These are phyloP conservation scores for Piprites chloris DNA, from an alignment of 2,113 vertebrate genomes.

Conservation along the genomic window DNA sequence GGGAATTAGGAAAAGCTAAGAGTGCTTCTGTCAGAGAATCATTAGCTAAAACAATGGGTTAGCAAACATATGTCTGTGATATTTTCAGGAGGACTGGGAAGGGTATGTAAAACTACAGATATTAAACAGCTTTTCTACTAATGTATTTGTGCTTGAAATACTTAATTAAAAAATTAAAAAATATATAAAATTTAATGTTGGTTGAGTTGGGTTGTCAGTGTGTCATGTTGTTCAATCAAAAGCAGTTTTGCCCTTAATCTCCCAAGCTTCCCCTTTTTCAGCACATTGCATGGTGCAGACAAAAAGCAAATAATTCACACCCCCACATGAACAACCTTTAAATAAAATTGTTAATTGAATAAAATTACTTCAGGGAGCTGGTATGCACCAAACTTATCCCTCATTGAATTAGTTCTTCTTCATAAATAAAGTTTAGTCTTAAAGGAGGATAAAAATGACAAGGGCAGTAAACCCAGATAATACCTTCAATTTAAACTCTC, in stretches of 20 bases:
- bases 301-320: not conserved
- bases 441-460: slow-evolving; percentile 36
- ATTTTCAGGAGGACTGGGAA: not conserved
- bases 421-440: slow-evolving; percentile 17
- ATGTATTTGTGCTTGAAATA: not conserved
- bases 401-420: slow-evolving; percentile 3
- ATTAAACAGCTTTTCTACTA: not conserved
- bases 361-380: not conserved
- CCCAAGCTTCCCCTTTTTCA: not conserved
- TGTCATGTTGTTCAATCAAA: not conserved
- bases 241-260: not conserved
- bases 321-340: not conserved
- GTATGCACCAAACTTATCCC: not conserved
- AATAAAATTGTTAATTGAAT: slow-evolving; percentile 19
- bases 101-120: not conserved
- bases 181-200: not conserved
- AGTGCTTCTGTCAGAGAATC: not conserved
- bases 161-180: not conserved
- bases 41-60: not conserved
- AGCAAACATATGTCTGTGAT: not conserved
- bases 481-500: slow-evolving; percentile 13
- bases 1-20: not conserved
- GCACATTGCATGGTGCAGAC: not conserved
- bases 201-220: not conserved
- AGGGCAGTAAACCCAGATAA: slow-evolving; percentile 26